These are phyloP conservation scores for Potamilus streckersoni DNA, from an alignment of 1,140 invertebrate genomes.

Conservation along the genomic window DNA sequence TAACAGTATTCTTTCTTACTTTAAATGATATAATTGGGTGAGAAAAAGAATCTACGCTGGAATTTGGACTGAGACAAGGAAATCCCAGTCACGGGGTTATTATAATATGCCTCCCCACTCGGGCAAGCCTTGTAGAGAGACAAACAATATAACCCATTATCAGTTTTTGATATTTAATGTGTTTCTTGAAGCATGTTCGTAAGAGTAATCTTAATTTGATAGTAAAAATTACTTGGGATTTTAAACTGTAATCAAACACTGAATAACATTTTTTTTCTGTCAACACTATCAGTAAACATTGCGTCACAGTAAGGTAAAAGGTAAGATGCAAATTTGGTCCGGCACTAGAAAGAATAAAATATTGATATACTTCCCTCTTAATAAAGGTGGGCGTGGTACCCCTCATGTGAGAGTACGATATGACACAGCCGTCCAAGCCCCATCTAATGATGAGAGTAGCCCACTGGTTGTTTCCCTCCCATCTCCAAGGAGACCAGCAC, in stretches of 20 bases:
- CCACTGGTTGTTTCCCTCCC: conserved; percentile 40
- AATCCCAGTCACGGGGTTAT: too few relatives aligned
- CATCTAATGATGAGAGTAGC: conserved; percentile 47
- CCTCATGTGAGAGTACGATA: conserved; percentile 43
- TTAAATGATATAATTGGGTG: too few relatives aligned
- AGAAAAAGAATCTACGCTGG: too few relatives aligned
- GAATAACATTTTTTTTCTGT: not conserved
- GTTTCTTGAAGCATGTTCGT: too few relatives aligned
- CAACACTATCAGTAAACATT: not conserved
- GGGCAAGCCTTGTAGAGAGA: too few relatives aligned
- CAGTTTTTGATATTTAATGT: too few relatives aligned
- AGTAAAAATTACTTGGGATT: not conserved
- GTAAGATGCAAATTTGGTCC: not conserved
- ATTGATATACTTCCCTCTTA: not conserved
- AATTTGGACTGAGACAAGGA: too few relatives aligned
- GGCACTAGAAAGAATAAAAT: not conserved
- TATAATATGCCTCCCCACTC: too few relatives aligned
- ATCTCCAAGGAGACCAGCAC: conserved; percentile 30
- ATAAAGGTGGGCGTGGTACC: conserved; percentile 36
- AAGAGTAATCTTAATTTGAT: too few relatives aligned
- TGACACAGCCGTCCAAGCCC: conserved; percentile 43
- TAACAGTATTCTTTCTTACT: too few relatives aligned
- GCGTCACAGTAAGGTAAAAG: not conserved
- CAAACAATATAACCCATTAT: too few relatives aligned
- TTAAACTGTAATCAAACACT: not conserved